A percentile compares a stretch with the other conserved stretches of the same genome.
phyloP scores from a whole-genome alignment of 2,797 vertebrate species.

The Cyclura pinguis region DNA sequence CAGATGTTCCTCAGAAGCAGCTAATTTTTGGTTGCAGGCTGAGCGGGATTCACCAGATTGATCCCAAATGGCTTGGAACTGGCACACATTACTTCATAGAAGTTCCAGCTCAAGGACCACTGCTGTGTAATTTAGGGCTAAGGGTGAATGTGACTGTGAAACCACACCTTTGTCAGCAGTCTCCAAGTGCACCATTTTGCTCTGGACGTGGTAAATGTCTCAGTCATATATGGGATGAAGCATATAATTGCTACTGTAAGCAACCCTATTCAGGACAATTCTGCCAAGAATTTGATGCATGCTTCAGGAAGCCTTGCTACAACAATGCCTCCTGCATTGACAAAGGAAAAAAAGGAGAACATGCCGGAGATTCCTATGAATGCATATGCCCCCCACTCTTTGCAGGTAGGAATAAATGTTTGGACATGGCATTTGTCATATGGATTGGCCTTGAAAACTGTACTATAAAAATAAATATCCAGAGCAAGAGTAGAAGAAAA shows the following conservation, averaged over 20 bases:
- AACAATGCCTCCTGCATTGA: constrained; percentile 83
- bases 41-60: constrained; percentile 77
- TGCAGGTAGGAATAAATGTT: constrained; percentile 80
- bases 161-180: constrained; percentile 82
- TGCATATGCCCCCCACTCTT: constrained; percentile 83
- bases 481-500: too few species aligned
- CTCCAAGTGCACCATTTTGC: constrained; percentile 80
- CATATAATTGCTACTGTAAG: constrained; percentile 83
- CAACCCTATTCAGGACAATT: constrained; percentile 83
- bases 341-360: constrained; percentile 72
- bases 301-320: constrained; percentile 81
- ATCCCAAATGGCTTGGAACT: constrained; percentile 80
- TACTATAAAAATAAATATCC: neutral
- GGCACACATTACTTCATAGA: constrained; percentile 87
- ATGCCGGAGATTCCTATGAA: constrained; percentile 75
- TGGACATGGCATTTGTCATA: neutral
- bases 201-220: constrained; percentile 86
- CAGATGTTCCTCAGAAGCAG: constrained; percentile 65
- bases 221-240: constrained; percentile 78
- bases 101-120: constrained; percentile 69
- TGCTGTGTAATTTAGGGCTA: constrained; percentile 83
- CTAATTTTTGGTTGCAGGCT: constrained; percentile 79
- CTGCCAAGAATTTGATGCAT: constrained; percentile 84
- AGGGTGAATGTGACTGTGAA: constrained; percentile 85
- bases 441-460: neutral